phyloP scores from a whole-genome alignment of 1,140 invertebrate genomes.

The Drosophila nikananu region DNA sequence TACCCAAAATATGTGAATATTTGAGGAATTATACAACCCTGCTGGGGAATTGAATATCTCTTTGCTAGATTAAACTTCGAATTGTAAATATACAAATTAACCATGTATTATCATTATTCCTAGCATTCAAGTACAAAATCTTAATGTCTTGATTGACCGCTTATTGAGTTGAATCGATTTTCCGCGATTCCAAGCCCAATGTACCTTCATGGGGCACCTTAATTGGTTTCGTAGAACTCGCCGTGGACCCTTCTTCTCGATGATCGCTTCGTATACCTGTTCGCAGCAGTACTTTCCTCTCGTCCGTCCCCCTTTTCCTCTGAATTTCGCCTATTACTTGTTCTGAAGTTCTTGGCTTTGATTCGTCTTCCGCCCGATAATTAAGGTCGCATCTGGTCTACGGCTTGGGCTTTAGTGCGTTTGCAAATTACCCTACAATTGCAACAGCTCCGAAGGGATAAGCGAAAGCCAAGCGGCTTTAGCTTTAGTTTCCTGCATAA shows the following conservation, averaged over 20 bases:
- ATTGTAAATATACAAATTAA: not conserved
- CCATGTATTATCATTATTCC: not conserved
- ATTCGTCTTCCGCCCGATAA: slow-evolving; percentile 59
- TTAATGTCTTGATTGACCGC: not conserved
- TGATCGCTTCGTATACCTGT: slow-evolving; percentile 38
- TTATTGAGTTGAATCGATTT: not conserved
- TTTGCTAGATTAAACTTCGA: not conserved
- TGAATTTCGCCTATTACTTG: slow-evolving; percentile 71
- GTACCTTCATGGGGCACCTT: slow-evolving; percentile 58
- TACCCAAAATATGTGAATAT: too few species aligned
- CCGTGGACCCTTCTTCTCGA: slow-evolving; percentile 56
- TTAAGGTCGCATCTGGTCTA: slow-evolving; percentile 67
- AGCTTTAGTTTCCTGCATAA: not conserved
- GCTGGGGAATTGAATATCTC: not conserved
- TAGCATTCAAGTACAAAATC: not conserved
- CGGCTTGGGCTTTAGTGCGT: slow-evolving; percentile 69
- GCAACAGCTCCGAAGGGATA: slow-evolving; percentile 10
- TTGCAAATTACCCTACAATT: slow-evolving; percentile 82
- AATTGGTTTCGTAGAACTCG: slow-evolving; percentile 77
- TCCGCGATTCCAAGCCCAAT: slow-evolving; percentile 19
- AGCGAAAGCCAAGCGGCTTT: slow-evolving; percentile 4
- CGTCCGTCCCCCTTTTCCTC: slow-evolving; percentile 21
- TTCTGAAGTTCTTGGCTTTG: slow-evolving; percentile 42
- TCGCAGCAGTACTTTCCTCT: too few species aligned
- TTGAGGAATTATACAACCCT: too few species aligned